These are phyloP conservation scores for Sebastes glaucus DNA, from an alignment of 2,797 vertebrate species.

Conservation along the genomic window DNA sequence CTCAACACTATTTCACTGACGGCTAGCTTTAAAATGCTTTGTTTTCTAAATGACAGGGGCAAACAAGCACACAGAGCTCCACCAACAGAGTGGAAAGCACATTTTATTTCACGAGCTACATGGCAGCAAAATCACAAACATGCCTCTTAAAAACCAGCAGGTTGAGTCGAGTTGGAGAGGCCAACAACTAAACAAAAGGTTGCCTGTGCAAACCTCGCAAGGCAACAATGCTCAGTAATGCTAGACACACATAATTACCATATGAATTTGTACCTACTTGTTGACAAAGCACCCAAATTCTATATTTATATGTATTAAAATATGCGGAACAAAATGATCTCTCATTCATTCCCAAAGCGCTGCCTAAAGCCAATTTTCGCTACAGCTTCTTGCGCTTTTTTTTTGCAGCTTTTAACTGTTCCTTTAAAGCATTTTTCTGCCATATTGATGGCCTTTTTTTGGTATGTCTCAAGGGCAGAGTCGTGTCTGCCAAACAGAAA, in stretches of 20 bases:
- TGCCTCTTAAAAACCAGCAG: not conserved
- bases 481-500: constrained; percentile 21
- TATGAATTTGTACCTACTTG: not conserved
- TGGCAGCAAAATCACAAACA: not conserved
- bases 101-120: not conserved
- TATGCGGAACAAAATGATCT: not conserved
- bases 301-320: not conserved
- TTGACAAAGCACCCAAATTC: not conserved
- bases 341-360: constrained; percentile 22
- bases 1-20: constrained; percentile 70
- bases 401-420: not conserved
- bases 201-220: not conserved
- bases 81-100: not conserved
- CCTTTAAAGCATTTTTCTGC: constrained; percentile 15
- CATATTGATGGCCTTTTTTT: constrained; percentile 20
- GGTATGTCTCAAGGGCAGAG: not conserved
- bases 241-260: not conserved
- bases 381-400: not conserved
- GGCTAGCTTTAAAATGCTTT: constrained; percentile 77
- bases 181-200: not conserved
- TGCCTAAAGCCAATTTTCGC: constrained; percentile 1
- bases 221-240: not conserved
- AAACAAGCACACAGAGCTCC: not conserved
- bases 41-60: constrained; percentile 21
- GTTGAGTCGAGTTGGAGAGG: not conserved